Percentiles rank a stretch among this genome's conserved stretches.
Conservation (phyloP, 2,113 vertebrate genomes). For the Genyomyrus donnyi region DNA sequence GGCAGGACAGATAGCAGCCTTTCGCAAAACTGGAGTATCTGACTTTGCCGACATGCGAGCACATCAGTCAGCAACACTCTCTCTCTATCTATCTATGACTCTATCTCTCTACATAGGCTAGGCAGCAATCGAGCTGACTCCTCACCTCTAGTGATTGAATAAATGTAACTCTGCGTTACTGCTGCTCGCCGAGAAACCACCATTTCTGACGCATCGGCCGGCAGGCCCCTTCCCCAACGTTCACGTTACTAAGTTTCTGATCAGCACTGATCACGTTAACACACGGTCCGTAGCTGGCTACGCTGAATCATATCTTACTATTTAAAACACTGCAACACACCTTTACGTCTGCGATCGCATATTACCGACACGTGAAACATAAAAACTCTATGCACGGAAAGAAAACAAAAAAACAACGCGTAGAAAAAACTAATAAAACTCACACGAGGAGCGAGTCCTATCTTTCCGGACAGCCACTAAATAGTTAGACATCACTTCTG, state of each 20-base stretch:
- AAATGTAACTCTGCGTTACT: neutral
- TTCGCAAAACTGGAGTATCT: neutral
- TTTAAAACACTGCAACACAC: neutral
- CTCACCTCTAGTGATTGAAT: neutral
- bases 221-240: too few species aligned
- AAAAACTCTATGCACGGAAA: neutral
- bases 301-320: neutral
- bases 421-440: constrained; percentile 35
- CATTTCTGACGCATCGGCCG: neutral
- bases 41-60: neutral
- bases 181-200: neutral
- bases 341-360: neutral
- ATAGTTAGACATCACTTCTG: constrained; percentile 52
- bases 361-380: neutral
- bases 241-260: constrained; percentile 3
- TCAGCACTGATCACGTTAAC: neutral
- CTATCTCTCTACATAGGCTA: neutral
- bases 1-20: neutral
- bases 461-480: constrained; percentile 35
- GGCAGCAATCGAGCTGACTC: neutral
- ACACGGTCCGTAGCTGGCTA: neutral
- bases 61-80: neutral
- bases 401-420: neutral
- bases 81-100: too few species aligned
- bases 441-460: constrained; percentile 46